Base-by-base conservation (phyloP, 2,113 vertebrate genomes). In the Pontoporia blainvillei region DNA sequence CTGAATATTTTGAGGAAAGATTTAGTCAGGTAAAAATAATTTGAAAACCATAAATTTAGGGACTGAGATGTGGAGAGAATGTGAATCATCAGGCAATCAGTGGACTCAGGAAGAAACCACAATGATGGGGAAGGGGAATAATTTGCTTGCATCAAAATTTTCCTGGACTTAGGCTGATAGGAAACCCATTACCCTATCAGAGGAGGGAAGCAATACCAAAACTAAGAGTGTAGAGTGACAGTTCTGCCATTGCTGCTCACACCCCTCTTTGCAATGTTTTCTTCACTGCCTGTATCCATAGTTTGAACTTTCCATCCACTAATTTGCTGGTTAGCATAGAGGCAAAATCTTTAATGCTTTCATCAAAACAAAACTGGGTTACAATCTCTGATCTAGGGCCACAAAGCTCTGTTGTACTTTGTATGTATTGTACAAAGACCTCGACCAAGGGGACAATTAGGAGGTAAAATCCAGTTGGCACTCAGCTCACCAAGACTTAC, bases 171-270 rank as follows among this genome's bases (percentile, higher is more conserved):
- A 18, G 20, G 12, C 14, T 54, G 21, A 36, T 25, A 39, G 10
- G 21, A 31, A 44, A 49, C 5, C 6, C 4, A 6, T 11, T 2
- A 11, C 29, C 17, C 34, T 20, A 5, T 46, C 46, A n/a, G 2
- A 20, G 3, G n/a, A 61, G 21, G 44, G 34, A 31, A 10, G 8
- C 21, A 49, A 73, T 18, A 67, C 25, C 73, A 62, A 44, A 81
- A 31, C 39, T 59, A 23, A 44, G 7, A 59, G 34, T 36, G 1
- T 31, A 25, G 23, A 13, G 27, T 29, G 11, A 34, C 41, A 15
- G 10, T 2, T 52, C 21, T 39, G 3, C 12, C 69, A 29, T 46
- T 3, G 1, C 27, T 4, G 0, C 36, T 54, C 11, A 69, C 9
- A 49, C 0, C 41, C 15, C 41, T 41, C 21, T 27, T 10, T 31